These are phyloP conservation scores for Vultur gryphus DNA, from an alignment of 2,797 vertebrate species.

Conservation along the genomic window DNA sequence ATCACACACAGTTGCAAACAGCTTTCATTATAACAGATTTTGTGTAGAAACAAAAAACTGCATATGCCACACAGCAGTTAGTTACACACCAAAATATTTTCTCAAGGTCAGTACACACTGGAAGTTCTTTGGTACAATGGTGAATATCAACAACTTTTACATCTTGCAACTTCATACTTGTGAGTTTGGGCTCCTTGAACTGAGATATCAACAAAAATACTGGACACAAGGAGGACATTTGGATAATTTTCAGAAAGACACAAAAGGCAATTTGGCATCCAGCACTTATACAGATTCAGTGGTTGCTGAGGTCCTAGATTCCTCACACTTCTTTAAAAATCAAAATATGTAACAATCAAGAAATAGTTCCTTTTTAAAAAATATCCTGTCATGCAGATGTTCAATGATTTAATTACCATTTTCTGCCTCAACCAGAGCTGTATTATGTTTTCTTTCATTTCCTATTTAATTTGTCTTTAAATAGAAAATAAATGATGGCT, in stretches of 20 bases:
- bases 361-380: neutral
- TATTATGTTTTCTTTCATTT: neutral
- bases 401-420: neutral
- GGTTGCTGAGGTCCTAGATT: neutral
- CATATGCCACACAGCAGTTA: neutral
- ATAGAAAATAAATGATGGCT: neutral
- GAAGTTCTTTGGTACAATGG: neutral
- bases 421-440: neutral
- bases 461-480: constrained; percentile 9
- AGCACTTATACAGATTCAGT: neutral
- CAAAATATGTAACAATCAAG: neutral
- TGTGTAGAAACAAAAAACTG: neutral
- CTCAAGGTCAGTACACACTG: neutral
- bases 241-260: neutral
- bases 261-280: neutral
- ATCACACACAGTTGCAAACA: neutral
- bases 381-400: neutral
- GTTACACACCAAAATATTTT: neutral
- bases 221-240: neutral
- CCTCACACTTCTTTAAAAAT: neutral
- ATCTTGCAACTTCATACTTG: neutral
- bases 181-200: neutral
- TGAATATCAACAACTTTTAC: neutral
- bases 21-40: neutral
- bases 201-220: neutral